Evolutionary conservation across 2,888 invertebrate species (phyloP).

Genomic region (Epistrophe eligans): DNA sequence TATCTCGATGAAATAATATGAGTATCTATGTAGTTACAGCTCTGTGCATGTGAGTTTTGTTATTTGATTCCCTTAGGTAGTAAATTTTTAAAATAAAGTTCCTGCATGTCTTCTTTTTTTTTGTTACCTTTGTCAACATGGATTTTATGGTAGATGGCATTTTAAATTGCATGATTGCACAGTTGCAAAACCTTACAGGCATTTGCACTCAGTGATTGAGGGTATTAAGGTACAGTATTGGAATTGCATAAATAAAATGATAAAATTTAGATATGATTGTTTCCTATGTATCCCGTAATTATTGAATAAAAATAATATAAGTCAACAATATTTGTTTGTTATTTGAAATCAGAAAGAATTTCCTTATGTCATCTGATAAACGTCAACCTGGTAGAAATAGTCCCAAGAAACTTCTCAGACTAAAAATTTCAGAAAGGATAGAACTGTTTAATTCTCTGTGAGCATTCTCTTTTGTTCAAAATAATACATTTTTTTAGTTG

Average conservation of each 20-base stretch:
- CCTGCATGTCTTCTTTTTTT: not conserved
- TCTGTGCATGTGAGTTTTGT: slow-evolving; percentile 1
- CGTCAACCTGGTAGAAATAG: too few relatives aligned
- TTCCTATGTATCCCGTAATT: too few relatives aligned
- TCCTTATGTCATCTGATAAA: too few relatives aligned
- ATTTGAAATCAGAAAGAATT: too few relatives aligned
- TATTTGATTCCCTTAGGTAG: slow-evolving; percentile 26
- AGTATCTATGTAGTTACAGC: not conserved
- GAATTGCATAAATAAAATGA: not conserved
- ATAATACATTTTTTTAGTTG: too few relatives aligned
- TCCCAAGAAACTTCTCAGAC: too few relatives aligned
- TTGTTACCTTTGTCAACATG: slow-evolving; percentile 20
- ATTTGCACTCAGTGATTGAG: slow-evolving; percentile 6
- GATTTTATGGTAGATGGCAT: slow-evolving; percentile 21
- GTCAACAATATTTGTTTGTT: too few relatives aligned
- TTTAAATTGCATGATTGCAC: slow-evolving; percentile 47
- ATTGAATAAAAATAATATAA: too few relatives aligned
- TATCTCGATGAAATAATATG: slow-evolving; percentile 12
- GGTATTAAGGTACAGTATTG: not conserved
- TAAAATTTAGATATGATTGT: too few relatives aligned
- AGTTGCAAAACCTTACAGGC: slow-evolving; percentile 21
- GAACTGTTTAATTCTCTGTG: too few relatives aligned
- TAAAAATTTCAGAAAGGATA: too few relatives aligned
- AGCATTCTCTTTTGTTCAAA: too few relatives aligned
- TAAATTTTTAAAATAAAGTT: slow-evolving; percentile 27